Base-by-base conservation (phyloP, 2,797 vertebrate genomes). In the Enoplosus armatus region DNA sequence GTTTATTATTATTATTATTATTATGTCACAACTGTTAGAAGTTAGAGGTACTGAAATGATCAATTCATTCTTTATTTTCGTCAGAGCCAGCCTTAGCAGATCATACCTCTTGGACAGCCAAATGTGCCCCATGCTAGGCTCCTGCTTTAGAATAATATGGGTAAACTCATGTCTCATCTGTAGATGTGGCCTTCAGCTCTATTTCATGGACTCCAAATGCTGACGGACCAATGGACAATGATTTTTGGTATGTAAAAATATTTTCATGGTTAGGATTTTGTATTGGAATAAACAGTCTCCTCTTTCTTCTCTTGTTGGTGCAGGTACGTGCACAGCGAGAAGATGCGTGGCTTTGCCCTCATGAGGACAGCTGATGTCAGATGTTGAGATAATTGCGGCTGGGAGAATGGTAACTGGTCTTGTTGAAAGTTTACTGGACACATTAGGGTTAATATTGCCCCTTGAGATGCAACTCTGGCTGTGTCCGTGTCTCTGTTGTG, bases 381-480 rank as follows among this genome's bases (percentile, higher is more conserved):
- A 33, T 3, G 20, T 4, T 54, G 24, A 54, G 26, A 20, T 43
- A 69, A 67, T 48, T 11, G 33, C 16, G 0, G 16, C 54, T 35
- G 31, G 59, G 1, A 58, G 4, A 62, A 68, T 3, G 79, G 83
- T 84, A 79, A 75, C 26, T 18, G 27, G 6, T 60, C 15, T 77
- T 33, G 20, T 55, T 67, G 2, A 56, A 60, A 35, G 27, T n/a
- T 24, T 10, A 22, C 16, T 62, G 24, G 6, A 66, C 37, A 22
- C 29, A 1, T 62, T 10, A 31, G 27, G 18, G 11, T 58, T 61
- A 0, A 27, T 22, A 9, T 75, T 89, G 90, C 92, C 92, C 84
- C 45, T 51, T 84, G 92, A 94, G 92, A 93, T 60, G 35, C 85
- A 89, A 74, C 89, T 80, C 43, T 76, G 92, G 80, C 91, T 75